Evolutionary conservation across 2,113 vertebrate genomes (phyloP).

Genomic region (Glaucomys volans): DNA sequence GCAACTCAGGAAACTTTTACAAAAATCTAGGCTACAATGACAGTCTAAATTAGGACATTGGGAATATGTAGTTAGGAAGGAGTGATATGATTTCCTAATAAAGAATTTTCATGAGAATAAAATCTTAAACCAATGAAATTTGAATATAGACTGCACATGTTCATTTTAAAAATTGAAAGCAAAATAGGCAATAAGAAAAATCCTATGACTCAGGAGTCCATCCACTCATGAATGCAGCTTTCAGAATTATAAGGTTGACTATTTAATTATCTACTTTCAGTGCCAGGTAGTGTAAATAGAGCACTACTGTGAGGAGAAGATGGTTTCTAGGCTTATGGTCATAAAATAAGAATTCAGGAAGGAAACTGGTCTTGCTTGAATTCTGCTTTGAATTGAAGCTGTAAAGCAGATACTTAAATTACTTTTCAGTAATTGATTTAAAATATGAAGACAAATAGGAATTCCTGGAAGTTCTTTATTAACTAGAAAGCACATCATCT

Average conservation of each 20-base stretch:
- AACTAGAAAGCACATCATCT: background rate
- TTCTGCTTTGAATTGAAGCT: constrained; percentile 5
- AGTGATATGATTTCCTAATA: background rate
- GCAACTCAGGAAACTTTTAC: background rate
- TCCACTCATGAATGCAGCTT: background rate
- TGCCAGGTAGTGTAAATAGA: background rate
- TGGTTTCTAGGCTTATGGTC: background rate
- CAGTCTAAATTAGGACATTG: background rate
- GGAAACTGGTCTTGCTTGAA: background rate
- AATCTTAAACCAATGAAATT: background rate
- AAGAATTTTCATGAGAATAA: constrained; percentile 15
- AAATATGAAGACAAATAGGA: constrained; percentile 26
- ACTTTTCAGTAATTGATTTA: background rate
- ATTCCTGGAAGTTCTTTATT: background rate
- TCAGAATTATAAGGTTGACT: background rate
- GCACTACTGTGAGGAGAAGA: background rate
- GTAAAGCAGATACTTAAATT: background rate
- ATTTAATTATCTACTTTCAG: background rate
- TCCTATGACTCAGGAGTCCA: background rate
- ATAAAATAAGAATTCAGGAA: background rate
- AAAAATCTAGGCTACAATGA: constrained; percentile 25
- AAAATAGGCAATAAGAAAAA: constrained; percentile 9
- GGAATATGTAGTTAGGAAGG: background rate
- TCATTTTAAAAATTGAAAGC: background rate
- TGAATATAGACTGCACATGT: background rate